phyloP scores from a whole-genome alignment of 2,113 vertebrate genomes.

The Oceanodroma tethys region DNA sequence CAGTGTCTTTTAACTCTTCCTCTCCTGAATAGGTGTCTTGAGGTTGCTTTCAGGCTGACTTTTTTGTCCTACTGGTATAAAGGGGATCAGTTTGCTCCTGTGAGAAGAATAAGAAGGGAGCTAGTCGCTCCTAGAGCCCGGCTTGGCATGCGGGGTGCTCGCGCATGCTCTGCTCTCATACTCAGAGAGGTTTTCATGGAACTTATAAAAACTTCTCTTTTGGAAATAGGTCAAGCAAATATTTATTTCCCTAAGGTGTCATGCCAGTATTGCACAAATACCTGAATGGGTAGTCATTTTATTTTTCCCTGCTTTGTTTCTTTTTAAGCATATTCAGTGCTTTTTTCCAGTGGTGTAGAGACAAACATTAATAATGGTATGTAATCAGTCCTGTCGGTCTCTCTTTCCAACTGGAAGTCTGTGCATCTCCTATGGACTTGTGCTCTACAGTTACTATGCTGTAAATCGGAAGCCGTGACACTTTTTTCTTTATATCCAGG shows the following conservation, averaged over 20 bases:
- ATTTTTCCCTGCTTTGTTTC: background rate
- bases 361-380: background rate
- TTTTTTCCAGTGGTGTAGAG: background rate
- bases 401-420: background rate
- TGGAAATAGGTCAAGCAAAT: constrained; percentile 17
- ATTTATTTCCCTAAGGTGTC: constrained; percentile 23
- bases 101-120: background rate
- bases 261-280: background rate
- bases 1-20: background rate
- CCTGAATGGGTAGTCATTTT: background rate
- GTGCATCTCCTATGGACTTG: background rate
- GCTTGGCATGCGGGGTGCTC: background rate
- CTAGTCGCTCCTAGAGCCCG: fast-evolving
- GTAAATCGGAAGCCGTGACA: background rate
- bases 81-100: background rate
- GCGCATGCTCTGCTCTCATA: background rate
- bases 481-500: background rate
- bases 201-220: background rate
- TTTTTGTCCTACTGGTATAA: background rate
- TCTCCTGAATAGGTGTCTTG: background rate
- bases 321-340: background rate
- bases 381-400: background rate
- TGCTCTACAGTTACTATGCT: background rate
- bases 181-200: background rate
- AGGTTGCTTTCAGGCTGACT: background rate